Conservation (phyloP, 2,113 vertebrate genomes). For the Nibea albiflora region DNA sequence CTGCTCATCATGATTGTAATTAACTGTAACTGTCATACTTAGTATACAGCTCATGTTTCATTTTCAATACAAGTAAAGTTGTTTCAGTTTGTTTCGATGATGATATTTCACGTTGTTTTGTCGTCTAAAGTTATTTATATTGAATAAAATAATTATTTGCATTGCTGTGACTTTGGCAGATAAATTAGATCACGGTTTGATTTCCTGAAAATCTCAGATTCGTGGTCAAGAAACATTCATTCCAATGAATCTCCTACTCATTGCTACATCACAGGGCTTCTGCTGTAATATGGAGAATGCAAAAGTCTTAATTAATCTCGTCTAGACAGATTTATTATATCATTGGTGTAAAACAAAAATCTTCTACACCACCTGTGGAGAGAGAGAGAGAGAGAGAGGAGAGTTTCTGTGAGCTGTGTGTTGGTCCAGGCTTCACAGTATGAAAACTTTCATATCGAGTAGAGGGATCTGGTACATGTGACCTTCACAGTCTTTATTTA, state of each 20-base stretch:
- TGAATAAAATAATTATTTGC: slow-evolving; percentile 76
- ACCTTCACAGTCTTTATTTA: slow-evolving; percentile 14
- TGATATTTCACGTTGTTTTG: slow-evolving; percentile 48
- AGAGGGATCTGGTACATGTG: not conserved
- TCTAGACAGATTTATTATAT: not conserved
- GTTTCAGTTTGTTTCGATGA: slow-evolving; percentile 43
- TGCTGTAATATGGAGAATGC: not conserved
- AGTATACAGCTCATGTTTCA: slow-evolving; percentile 27
- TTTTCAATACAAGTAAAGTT: slow-evolving; percentile 39
- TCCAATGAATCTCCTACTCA: too few relatives aligned
- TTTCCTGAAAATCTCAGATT: not conserved
- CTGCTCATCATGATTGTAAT: slow-evolving; percentile 69
- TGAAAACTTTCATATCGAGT: not conserved
- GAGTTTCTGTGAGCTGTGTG: not conserved
- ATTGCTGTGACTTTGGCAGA: slow-evolving; percentile 50
- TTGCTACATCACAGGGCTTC: not conserved
- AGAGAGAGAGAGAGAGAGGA: not conserved
- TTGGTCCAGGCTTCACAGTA: not conserved
- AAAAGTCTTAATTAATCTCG: not conserved
- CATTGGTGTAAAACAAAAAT: too few relatives aligned
- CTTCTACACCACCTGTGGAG: too few relatives aligned
- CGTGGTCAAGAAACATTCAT: too few relatives aligned
- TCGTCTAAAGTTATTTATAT: slow-evolving; percentile 74
- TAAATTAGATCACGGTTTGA: not conserved
- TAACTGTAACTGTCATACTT: slow-evolving; percentile 37